Percentiles rank a stretch among this genome's conserved stretches.
These are phyloP conservation scores for Brachypalpus laphriformis DNA, from an alignment of 2,888 invertebrate species.

Conservation along the genomic window DNA sequence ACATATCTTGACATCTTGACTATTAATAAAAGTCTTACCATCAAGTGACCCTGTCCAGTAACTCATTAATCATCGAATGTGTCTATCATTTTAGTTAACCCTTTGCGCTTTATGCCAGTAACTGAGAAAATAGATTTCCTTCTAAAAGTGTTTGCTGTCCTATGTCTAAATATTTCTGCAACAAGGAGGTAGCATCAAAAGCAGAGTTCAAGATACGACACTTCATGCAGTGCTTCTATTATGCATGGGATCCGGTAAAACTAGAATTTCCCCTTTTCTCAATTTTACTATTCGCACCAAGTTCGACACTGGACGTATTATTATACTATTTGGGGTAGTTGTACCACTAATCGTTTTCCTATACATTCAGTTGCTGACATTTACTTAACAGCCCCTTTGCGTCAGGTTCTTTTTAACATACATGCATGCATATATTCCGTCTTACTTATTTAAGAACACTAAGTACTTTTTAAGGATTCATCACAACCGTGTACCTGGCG, in stretches of 20 bases:
- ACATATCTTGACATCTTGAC: no score
- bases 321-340: no score
- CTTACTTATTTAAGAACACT: no score
- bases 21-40: no score
- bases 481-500: no score
- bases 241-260: neutral
- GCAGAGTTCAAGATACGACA: conserved; percentile 61
- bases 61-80: conserved; percentile 59
- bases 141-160: neutral
- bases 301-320: no score
- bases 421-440: no score
- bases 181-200: conserved; percentile 13
- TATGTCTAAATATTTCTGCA: conserved; percentile 63
- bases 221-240: conserved; percentile 10
- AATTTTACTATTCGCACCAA: neutral
- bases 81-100: conserved; percentile 45
- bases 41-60: neutral
- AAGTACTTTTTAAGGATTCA: no score
- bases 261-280: conserved; percentile 9
- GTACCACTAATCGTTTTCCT: no score
- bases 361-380: no score
- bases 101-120: conserved; percentile 22
- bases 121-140: conserved; percentile 32
- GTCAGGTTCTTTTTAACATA: no score
- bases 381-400: no score